Evolutionary conservation across 2,797 vertebrate genomes (phyloP), one percentile per base, ranked within the genome.

Genomic region (Euphonia xanthogaster): DNA sequence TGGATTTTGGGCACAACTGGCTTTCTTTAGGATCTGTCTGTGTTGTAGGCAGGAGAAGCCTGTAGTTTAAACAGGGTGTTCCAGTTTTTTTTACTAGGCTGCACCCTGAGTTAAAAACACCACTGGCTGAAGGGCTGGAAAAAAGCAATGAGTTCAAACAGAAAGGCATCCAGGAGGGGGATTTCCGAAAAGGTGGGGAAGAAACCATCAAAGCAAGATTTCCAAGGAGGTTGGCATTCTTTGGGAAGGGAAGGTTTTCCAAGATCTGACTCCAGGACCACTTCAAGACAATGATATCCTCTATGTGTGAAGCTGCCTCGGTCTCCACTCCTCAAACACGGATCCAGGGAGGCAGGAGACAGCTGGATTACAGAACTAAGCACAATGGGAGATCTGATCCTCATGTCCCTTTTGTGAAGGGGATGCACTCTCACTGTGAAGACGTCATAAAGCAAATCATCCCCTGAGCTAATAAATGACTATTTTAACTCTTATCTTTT

Each of bases 171-270:
- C 42, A 55, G 60, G 45, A 88, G 42, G 90, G 96, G 96, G 79
- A 94, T 96, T 96, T 94, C 94, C 87, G 3, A 90, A 93, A 83
- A 93, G 72, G 87, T 88, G 93, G 91, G 47, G 76, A 86, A 93
- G 78, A 90, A 95, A 90, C 68, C 85, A 94, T 94, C 93, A 97
- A 96, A 97, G 94, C 42, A 80, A 91, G 65, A 60, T 63, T 91
- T 90, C 72, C 91, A 90, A 71, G 66, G 81, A 71, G 45, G 45
- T 66, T 6, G 0, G 39, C 53, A 79, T 53, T 86, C 53, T 68
- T 70, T 51, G 65, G 93, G 68, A 72, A 88, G 57, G 53, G 50
- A 68, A 90, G 51, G 65, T 50, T 85, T 93, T 88, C 82, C 82
- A 86, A 67, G 57, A 47, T 71, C 72, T 86, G 75, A 75, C 68